Evolutionary conservation across 2,113 vertebrate species (phyloP).

Genomic region (Gavia stellata): DNA sequence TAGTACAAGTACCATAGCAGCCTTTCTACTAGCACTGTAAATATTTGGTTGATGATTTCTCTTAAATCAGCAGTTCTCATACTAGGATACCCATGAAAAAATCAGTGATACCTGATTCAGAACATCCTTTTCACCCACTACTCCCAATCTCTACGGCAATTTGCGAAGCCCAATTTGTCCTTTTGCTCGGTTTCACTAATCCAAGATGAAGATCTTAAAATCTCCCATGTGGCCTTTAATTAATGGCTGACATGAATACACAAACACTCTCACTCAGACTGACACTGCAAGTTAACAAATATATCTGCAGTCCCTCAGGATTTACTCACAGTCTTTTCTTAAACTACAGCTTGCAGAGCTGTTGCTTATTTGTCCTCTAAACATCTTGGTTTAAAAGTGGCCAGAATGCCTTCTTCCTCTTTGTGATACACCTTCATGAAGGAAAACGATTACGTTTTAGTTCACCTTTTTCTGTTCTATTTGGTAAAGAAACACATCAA

Average conservation of each 20-base stretch:
- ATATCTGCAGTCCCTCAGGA: background rate
- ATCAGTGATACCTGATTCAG: background rate
- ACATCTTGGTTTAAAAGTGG: background rate
- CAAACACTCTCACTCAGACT: background rate
- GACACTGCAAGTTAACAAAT: conserved; percentile 40
- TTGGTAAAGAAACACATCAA: background rate
- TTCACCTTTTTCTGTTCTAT: background rate
- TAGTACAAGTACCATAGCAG: background rate
- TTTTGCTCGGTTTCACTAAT: conserved; percentile 49
- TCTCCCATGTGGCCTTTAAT: conserved; percentile 50
- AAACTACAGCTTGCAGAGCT: background rate
- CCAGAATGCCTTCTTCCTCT: background rate
- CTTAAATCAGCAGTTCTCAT: background rate
- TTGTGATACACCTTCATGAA: background rate
- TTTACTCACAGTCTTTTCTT: conserved; percentile 14
- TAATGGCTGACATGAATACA: conserved; percentile 37
- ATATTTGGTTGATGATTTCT: background rate
- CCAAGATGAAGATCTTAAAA: conserved; percentile 58
- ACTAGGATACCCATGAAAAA: background rate
- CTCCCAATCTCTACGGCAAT: background rate
- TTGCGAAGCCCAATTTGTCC: conserved; percentile 6
- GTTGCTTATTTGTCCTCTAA: background rate
- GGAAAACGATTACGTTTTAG: background rate
- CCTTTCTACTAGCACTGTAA: background rate
- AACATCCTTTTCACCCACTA: background rate